These are phyloP conservation scores for Heliconius hewitsoni DNA, from an alignment of 1,140 invertebrate genomes.

Conservation along the genomic window DNA sequence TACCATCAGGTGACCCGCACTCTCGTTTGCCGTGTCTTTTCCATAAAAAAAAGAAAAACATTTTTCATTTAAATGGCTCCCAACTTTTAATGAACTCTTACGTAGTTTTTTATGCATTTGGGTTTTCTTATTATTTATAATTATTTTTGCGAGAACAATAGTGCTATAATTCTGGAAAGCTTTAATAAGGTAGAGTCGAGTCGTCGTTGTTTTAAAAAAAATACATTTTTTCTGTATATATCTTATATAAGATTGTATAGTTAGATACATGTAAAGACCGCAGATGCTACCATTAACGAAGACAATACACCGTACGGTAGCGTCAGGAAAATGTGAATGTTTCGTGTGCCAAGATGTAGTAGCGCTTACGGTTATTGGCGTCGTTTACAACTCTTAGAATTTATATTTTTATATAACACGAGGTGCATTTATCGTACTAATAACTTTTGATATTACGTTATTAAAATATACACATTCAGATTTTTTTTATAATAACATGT, in stretches of 20 bases:
- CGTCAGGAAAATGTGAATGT: constrained; percentile 19
- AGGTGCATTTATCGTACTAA: not conserved
- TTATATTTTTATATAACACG: not conserved
- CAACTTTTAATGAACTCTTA: no score
- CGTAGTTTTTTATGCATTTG: no score
- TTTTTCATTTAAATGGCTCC: no score
- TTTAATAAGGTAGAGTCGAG: no score
- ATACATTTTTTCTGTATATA: not conserved
- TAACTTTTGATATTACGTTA: not conserved
- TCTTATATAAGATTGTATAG: not conserved
- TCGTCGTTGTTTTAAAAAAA: not conserved
- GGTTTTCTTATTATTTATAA: no score
- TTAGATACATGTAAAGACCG: not conserved
- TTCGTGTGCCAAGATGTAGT: constrained; percentile 14
- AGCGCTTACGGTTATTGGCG: constrained; percentile 12
- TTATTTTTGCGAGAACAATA: no score
- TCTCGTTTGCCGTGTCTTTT: no score
- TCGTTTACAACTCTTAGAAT: constrained; percentile 6
- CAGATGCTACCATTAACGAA: constrained; percentile 16
- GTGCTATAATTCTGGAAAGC: no score
- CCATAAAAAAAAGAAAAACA: no score
- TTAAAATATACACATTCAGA: not conserved
- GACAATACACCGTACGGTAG: constrained; percentile 1
- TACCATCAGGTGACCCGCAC: no score
- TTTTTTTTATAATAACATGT: no score